Evolutionary conservation across 2,113 vertebrate species (phyloP), one percentile per base, ranked within the genome.

Genomic region (Turdus rufiventris): DNA sequence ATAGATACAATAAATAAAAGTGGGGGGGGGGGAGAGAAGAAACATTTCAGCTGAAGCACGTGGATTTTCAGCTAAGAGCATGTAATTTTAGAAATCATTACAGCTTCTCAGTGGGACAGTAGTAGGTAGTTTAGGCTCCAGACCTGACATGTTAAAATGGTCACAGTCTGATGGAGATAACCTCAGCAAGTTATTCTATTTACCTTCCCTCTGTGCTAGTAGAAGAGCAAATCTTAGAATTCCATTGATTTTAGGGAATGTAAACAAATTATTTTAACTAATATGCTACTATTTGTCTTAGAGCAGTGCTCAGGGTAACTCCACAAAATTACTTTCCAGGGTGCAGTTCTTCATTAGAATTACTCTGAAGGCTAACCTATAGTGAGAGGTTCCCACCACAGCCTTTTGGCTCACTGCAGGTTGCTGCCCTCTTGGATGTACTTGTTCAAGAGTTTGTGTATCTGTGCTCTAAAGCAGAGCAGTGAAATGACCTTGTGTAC

Each of bases 231-330:
- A 92, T 67, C 60, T 76, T 86, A 74, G 66, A 91, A 86, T 76
- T 86, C 20, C 60, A 93, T 94, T 84, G 91, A 96, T 96, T 94
- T 96, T 77, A 73, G 34, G 36, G 60, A 84, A 84, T 19, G 50
- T 56, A 91, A 96, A 84, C 91, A 95, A 79, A 93, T 91, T 88
- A 83, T 93, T 95, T 82, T 85, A 94, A 91, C 50, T 95, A 88
- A 85, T 58, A 42, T 2, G 1, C 34, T 83, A 31, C 67, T 73
- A 76, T 96, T 93, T 91, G 34, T 63, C 71, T 93, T 43, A 1
- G 71, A 85, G 92, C 71, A 54, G 63, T 58, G 33, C 51, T 88
- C 50, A 54, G 51, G 2, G 1, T 53, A 88, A 58, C 50, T 91
- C 58, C 58, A 47, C 29, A 70, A 38, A 95, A 95, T 88, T 83